Conservation (phyloP, 2,888 invertebrate genomes). For the Allolobophora icterica region DNA sequence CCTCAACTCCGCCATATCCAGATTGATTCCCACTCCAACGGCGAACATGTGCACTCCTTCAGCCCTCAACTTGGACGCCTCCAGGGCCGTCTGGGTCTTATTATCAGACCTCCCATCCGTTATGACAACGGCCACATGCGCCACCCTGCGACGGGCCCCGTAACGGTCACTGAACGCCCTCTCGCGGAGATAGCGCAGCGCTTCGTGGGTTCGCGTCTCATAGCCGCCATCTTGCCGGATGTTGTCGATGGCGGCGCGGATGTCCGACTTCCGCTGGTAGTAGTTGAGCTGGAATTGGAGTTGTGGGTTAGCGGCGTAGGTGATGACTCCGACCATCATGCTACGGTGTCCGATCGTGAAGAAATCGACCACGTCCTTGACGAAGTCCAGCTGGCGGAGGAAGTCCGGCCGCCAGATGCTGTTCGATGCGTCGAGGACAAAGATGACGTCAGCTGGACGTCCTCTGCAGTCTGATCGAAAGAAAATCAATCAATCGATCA, state of each 20-base stretch:
- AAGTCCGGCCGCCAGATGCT: conserved; percentile 58
- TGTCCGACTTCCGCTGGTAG: conserved; percentile 33
- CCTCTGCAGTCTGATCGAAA: conserved; percentile 29
- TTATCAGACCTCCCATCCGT: conserved; percentile 59
- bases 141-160: conserved; percentile 47
- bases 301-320: conserved; percentile 31
- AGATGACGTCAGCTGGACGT: conserved; percentile 54
- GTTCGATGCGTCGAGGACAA: conserved; percentile 50
- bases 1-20: conserved; percentile 53
- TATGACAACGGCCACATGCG: conserved; percentile 55
- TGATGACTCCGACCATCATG: conserved; percentile 36
- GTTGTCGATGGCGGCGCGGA: conserved; percentile 30
- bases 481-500: background rate
- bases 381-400: conserved; percentile 53
- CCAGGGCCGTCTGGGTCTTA: conserved; percentile 47
- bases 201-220: conserved; percentile 44
- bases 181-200: conserved; percentile 48
- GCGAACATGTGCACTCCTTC: conserved; percentile 58
- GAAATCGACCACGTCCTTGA: conserved; percentile 41
- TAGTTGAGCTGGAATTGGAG: conserved; percentile 34
- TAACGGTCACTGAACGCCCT: conserved; percentile 36
- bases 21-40: conserved; percentile 58
- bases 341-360: conserved; percentile 30
- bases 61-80: conserved; percentile 51
- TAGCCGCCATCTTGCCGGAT: conserved; percentile 36